Evolutionary conservation across 2,113 vertebrate species (phyloP).

Genomic region (Vulpes vulpes): DNA sequence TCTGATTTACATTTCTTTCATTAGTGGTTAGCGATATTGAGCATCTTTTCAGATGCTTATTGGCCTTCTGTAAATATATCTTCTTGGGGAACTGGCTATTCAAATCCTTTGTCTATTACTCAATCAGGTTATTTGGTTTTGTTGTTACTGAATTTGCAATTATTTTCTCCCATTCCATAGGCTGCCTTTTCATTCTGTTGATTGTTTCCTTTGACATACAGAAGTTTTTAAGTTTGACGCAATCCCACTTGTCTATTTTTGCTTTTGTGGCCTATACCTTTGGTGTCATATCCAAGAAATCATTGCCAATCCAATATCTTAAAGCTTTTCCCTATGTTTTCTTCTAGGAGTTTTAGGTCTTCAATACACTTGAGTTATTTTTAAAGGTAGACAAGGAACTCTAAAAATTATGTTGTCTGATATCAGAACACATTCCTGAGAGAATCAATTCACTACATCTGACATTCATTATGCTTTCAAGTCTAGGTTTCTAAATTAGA

Average conservation of each 20-base stretch:
- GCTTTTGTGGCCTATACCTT: background rate
- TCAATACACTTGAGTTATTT: background rate
- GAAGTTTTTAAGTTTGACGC: background rate
- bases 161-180: background rate
- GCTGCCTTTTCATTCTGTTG: background rate
- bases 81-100: background rate
- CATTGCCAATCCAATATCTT: background rate
- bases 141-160: background rate
- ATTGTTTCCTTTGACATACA: background rate
- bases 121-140: background rate
- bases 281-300: background rate
- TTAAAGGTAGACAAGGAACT: background rate
- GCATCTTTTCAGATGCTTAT: background rate
- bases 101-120: background rate
- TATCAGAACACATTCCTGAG: background rate
- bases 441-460: background rate
- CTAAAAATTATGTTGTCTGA: background rate
- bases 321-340: background rate
- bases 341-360: background rate
- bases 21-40: background rate
- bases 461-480: background rate
- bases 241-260: background rate
- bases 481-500: slow-evolving; percentile 16
- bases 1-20: background rate
- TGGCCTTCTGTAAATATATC: background rate